Base-by-base conservation (phyloP, 92 coral and sea anemone genomes). In the Nematostella vectensis region DNA sequence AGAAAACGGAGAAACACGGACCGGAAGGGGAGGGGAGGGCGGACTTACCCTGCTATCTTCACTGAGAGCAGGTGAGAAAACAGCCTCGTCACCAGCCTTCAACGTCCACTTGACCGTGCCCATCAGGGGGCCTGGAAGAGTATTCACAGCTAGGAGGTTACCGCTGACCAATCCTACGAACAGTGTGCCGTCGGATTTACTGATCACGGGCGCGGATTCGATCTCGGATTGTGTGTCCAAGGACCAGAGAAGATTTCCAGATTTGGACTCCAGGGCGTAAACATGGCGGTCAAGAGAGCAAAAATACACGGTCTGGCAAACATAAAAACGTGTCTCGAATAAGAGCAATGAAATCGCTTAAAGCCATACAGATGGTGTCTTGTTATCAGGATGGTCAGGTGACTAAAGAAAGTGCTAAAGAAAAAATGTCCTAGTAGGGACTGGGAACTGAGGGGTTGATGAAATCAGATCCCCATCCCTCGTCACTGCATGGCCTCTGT, bases 21-120 rank as follows among this genome's bases (percentile, higher is more conserved):
- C n/a, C n/a, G n/a, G n/a, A n/a, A n/a, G n/a, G n/a, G n/a, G n/a
- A n/a, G n/a, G n/a, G n/a, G n/a, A n/a, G n/a, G n/a, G n/a, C n/a
- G n/a, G n/a, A 17, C 94, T 60, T 62, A 85, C 94, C 94, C 74
- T 67, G 43, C 83, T 74, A 45, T 70, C 82, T 65, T 80, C 88
- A 11, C 82, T 80, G 2, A 85, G 60, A n/a, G 71, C 76, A 55
- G 94, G 94, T 4, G 94, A 75, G 27, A 88, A 79, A 23, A 85
- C 83, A 9, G 75, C 88, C 54, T 85, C 94, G 27, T 77, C 94
- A 3, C 94, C 94, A 61, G 88, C 58, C 21, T 75, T 62, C 59
- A 75, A 54, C 19, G 69, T 50, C 94, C 94, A 85, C 33, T 81
- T 85, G 31, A 85, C 36, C 18, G 67, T 80, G 17, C 94, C 94